A percentile compares a stretch with the other conserved stretches of the same genome.
Evolutionary conservation across 2,113 vertebrate genomes (phyloP).

Genomic region (Saccopteryx bilineata): DNA sequence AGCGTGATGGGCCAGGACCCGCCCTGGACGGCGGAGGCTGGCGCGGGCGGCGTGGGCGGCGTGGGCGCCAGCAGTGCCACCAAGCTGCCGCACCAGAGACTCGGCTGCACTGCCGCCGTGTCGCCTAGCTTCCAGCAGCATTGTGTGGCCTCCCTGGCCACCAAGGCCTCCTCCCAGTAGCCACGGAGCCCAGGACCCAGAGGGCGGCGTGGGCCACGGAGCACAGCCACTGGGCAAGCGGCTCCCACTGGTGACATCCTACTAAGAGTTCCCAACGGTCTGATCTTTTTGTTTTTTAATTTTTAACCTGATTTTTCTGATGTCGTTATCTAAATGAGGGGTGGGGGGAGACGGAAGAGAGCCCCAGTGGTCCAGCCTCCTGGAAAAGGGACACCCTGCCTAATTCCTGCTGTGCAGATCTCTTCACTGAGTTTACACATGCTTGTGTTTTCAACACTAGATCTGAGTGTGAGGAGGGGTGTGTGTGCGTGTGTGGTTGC

Average conservation of each 20-base stretch:
- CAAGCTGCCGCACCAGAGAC: constrained; percentile 96
- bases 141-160: constrained; percentile 96
- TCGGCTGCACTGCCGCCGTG: constrained; percentile 95
- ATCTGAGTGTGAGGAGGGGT: constrained; percentile 82
- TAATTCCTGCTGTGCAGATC: constrained; percentile 81
- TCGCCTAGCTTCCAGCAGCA: constrained; percentile 99
- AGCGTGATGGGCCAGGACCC: constrained; percentile 92
- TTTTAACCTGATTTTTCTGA: constrained; percentile 84
- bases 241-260: constrained; percentile 70
- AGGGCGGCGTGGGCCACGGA: constrained; percentile 72
- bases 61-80: constrained; percentile 72
- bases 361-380: constrained; percentile 53
- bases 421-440: constrained; percentile 86
- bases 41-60: constrained; percentile 85
- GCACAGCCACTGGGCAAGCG: constrained; percentile 59
- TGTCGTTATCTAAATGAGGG: constrained; percentile 77
- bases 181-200: constrained; percentile 83
- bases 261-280: constrained; percentile 77
- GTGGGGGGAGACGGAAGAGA: background rate
- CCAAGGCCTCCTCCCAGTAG: constrained; percentile 99
- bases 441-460: constrained; percentile 88
- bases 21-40: constrained; percentile 93
- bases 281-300: constrained; percentile 68
- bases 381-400: constrained; percentile 71
- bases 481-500: constrained; percentile 67